Evolutionary conservation across 2,113 vertebrate genomes (phyloP).

Genomic region (Oreamnos americanus): DNA sequence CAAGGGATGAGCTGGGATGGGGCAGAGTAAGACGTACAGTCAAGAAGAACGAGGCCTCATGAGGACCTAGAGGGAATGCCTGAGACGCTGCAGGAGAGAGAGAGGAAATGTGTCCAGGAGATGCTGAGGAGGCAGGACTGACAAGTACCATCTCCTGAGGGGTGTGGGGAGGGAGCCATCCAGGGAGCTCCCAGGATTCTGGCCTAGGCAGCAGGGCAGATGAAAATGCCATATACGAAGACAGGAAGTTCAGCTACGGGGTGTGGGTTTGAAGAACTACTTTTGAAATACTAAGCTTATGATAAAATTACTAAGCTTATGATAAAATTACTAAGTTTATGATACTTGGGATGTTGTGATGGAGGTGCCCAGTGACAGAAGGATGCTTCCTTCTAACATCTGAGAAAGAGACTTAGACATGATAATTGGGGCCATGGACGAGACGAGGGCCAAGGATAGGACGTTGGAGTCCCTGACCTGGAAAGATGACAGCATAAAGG

Average conservation of each 20-base stretch:
- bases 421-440: background rate
- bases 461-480: background rate
- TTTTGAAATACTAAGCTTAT: background rate
- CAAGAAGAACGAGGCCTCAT: background rate
- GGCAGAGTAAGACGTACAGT: rapidly evolving
- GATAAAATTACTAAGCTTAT: background rate
- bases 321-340: background rate
- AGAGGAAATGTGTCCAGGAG: background rate
- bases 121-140: background rate
- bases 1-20: background rate
- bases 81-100: background rate
- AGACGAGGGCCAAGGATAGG: background rate
- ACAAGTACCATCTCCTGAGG: background rate
- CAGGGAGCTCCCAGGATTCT: background rate
- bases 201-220: background rate
- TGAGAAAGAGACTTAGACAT: background rate
- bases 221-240: background rate
- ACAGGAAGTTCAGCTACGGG: background rate
- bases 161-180: background rate
- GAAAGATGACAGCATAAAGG: background rate
- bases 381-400: background rate
- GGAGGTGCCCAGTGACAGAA: background rate
- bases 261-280: background rate
- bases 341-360: background rate
- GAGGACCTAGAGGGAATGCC: background rate